These are phyloP conservation scores for Oreochromis mossambicus DNA, from an alignment of 2,797 vertebrate genomes.

Conservation along the genomic window DNA sequence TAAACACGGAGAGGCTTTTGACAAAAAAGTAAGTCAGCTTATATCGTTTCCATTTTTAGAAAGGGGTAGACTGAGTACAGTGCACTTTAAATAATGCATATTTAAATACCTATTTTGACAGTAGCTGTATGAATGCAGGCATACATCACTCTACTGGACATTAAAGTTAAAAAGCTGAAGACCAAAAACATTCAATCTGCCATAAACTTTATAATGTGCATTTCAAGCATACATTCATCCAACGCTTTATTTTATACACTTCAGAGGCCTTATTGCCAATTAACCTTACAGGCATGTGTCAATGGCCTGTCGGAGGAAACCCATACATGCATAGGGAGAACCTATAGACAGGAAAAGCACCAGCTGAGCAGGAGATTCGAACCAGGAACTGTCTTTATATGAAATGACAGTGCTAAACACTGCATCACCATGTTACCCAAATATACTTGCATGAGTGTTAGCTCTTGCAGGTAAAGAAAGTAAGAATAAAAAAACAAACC, in stretches of 20 bases:
- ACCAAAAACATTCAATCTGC: background rate
- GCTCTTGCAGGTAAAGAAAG: background rate
- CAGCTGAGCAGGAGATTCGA: background rate
- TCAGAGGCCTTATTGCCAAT: background rate
- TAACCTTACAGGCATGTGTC: background rate
- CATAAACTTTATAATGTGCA: background rate
- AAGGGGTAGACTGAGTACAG: background rate
- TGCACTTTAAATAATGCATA: background rate
- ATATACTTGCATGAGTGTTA: background rate
- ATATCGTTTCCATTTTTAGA: conserved; percentile 19
- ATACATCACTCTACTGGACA: background rate
- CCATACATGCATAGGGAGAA: background rate
- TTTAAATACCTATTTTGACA: background rate
- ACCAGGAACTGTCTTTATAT: background rate
- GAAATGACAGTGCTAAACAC: background rate
- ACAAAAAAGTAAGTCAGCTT: conserved; percentile 29
- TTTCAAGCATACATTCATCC: background rate
- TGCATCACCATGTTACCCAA: background rate
- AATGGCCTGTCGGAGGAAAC: background rate
- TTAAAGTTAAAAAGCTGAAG: background rate
- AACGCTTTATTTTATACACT: background rate
- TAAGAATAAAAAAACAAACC: background rate
- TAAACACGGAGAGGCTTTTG: conserved; percentile 25
- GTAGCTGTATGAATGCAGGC: background rate
- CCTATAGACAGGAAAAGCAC: background rate